Base-by-base conservation (phyloP, 2,888 invertebrate species). In the Arenicola marina region DNA sequence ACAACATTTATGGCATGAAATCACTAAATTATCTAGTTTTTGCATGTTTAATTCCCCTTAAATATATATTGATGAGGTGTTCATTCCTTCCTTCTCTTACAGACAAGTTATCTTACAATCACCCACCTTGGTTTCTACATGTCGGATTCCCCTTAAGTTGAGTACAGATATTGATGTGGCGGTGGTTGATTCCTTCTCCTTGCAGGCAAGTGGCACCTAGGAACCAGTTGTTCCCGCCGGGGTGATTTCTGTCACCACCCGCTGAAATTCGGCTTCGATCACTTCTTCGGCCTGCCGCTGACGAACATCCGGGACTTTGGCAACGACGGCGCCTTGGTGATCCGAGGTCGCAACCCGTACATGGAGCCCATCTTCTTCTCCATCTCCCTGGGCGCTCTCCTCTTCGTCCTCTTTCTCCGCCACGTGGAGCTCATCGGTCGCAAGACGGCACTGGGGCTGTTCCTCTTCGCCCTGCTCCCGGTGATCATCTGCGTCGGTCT, bases 121-220 rank as follows among this genome's bases (percentile, higher is more conserved):
- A n/a, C n/a, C n/a, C n/a, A n/a, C n/a, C n/a, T n/a, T n/a, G n/a
- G n/a, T n/a, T n/a, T n/a, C n/a, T n/a, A n/a, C n/a, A n/a, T n/a
- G n/a, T n/a, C n/a, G n/a, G n/a, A n/a, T n/a, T n/a, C n/a, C n/a
- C n/a, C n/a, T n/a, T n/a, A n/a, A n/a, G n/a, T n/a, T n/a, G n/a
- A n/a, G n/a, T n/a, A n/a, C n/a, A n/a, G n/a, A n/a, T n/a, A n/a
- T n/a, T n/a, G n/a, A n/a, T n/a, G n/a, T n/a, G n/a, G n/a, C n/a
- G n/a, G n/a, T n/a, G 18, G 11, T 38, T 15, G 18, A 38, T 18
- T 38, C 1, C 34, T 15, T 38, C 29, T 34, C 26, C 26, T 32
- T 31, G 63, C 77, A 73, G 85, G 85, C 15, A 86, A 86, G 75
- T 87, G 87, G 87, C 87, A 87, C 73, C 73, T 86, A 56, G 87